These are phyloP conservation scores for Rotaria socialis DNA, from an alignment of 2,888 invertebrate genomes.

Conservation along the genomic window DNA sequence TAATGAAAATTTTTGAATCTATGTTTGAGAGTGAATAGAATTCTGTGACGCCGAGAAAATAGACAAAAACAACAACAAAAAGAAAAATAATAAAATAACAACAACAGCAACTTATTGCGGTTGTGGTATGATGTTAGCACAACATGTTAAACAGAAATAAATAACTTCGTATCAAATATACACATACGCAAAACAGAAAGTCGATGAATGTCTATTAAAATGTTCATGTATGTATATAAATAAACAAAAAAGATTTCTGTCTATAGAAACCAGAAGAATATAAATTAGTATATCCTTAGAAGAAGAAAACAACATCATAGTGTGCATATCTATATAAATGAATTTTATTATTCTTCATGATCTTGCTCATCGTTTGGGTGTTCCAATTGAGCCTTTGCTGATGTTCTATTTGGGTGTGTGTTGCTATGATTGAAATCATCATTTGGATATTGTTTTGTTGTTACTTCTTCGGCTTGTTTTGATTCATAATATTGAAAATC, in stretches of 20 bases:
- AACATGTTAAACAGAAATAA: neutral
- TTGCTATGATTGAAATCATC: neutral
- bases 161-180: neutral
- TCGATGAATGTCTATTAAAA: neutral
- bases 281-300: neutral
- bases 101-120: neutral
- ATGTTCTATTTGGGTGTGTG: neutral
- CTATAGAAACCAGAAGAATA: neutral
- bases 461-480: conserved; percentile 35
- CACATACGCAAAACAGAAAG: neutral
- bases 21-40: neutral
- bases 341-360: neutral
- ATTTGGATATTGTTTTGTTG: neutral
- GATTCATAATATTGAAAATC: conserved; percentile 91
- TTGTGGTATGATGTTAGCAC: neutral
- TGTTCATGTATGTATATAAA: neutral
- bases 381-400: neutral
- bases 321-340: no score
- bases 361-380: neutral
- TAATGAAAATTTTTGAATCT: no score
- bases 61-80: neutral
- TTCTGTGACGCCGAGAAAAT: neutral
- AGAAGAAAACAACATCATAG: no score
- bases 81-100: neutral
- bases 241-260: neutral